phyloP scores from a whole-genome alignment of 2,888 invertebrate species.

The Coecobrya sp. region DNA sequence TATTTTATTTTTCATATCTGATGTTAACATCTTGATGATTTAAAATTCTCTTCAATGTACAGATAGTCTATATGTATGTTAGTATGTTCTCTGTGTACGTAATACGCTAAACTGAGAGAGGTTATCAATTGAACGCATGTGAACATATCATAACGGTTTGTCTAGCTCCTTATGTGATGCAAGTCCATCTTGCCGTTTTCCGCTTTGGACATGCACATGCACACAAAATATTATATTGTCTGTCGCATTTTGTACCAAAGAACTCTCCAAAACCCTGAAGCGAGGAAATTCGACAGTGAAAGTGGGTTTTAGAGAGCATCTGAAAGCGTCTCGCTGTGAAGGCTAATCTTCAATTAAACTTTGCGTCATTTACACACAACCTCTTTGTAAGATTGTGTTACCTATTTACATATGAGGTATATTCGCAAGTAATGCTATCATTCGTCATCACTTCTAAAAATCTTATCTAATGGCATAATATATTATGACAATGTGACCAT shows the following conservation, averaged over 20 bases:
- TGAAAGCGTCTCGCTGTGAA: constrained; percentile 54
- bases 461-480: constrained; percentile 48
- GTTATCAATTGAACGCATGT: not conserved
- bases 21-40: constrained; percentile 53
- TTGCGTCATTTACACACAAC: constrained; percentile 50
- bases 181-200: not conserved
- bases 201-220: not conserved
- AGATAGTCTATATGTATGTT: too few species aligned
- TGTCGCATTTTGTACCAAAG: not conserved
- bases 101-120: not conserved
- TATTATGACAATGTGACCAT: too few species aligned
- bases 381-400: not conserved
- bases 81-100: too few species aligned
- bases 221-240: too few species aligned
- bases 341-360: constrained; percentile 73
- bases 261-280: constrained; percentile 57
- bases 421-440: too few species aligned
- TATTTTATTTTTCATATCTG: constrained; percentile 54
- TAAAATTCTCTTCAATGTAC: not conserved
- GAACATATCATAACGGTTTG: too few species aligned
- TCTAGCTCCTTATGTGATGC: too few species aligned
- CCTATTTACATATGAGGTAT: constrained; percentile 1
- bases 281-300: constrained; percentile 74
- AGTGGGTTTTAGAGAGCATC: constrained; percentile 47
- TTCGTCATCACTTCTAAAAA: constrained; percentile 55